Percentiles rank a stretch among this genome's conserved stretches.
Conservation (phyloP, 2,888 invertebrate species). For the Drosophila stalkeri region DNA sequence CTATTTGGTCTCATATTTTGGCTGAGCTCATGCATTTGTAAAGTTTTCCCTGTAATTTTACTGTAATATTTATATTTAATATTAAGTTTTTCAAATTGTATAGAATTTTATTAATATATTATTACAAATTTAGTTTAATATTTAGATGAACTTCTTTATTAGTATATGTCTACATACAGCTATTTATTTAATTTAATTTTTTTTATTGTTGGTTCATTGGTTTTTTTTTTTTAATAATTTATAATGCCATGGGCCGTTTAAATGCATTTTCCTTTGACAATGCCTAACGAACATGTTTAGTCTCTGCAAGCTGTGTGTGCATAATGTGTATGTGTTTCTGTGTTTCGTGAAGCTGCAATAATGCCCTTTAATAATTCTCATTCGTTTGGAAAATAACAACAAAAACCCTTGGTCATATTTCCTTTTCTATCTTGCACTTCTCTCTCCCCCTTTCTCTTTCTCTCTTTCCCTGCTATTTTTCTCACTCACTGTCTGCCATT, state of each 20-base stretch:
- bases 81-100: no score
- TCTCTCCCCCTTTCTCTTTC: not conserved
- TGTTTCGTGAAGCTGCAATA: slow-evolving; percentile 83
- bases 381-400: slow-evolving; percentile 82
- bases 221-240: not conserved
- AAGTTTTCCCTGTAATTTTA: no score
- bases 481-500: not conserved
- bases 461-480: not conserved
- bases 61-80: no score
- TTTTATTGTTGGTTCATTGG: not conserved
- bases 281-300: slow-evolving; percentile 33
- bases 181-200: no score
- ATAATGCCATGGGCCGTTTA: slow-evolving; percentile 27
- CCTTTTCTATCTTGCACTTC: slow-evolving; percentile 30
- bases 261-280: slow-evolving; percentile 66
- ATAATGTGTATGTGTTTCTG: slow-evolving; percentile 12
- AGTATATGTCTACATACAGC: no score
- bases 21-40: not conserved
- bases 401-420: slow-evolving; percentile 59
- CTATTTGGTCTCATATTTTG: not conserved
- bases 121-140: no score
- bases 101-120: no score
- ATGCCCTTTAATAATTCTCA: slow-evolving; percentile 83
- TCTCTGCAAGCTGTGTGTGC: not conserved
- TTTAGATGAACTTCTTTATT: no score